Evolutionary conservation across 2,888 invertebrate genomes (phyloP).

Genomic region (Cremastinae sp.): DNA sequence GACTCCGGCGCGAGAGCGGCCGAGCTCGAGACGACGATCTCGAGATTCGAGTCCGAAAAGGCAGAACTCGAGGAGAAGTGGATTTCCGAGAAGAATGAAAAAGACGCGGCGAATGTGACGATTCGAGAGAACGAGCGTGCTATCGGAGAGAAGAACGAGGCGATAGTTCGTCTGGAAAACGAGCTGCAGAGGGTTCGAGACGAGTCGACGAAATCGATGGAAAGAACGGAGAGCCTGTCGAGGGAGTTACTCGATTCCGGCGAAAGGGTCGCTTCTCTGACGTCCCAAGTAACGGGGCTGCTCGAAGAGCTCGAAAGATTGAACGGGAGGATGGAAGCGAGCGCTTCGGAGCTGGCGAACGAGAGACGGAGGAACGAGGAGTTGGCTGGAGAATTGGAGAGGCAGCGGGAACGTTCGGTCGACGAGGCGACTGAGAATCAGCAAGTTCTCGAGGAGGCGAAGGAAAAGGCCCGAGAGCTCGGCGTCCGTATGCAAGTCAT

Average conservation of each 20-base stretch:
- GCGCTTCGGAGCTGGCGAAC: conserved; percentile 19
- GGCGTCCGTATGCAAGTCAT: conserved; percentile 78
- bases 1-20: conserved; percentile 4
- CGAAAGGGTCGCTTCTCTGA: conserved; percentile 62
- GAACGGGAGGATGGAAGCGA: conserved; percentile 35
- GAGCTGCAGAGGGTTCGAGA: conserved; percentile 58
- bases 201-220: conserved; percentile 56
- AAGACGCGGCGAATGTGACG: conserved; percentile 70
- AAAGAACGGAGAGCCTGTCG: conserved; percentile 60
- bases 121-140: conserved; percentile 68
- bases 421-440: conserved; percentile 56
- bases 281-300: conserved; percentile 65
- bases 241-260: conserved; percentile 61
- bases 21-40: conserved; percentile 77
- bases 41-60: conserved; percentile 63
- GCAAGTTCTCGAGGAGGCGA: conserved; percentile 72
- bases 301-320: conserved; percentile 65
- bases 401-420: not conserved
- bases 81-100: conserved; percentile 72
- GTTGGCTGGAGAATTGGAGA: conserved; percentile 62
- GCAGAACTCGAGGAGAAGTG: conserved; percentile 57
- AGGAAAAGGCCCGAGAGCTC: conserved; percentile 76
- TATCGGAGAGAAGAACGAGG: conserved; percentile 70
- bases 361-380: conserved; percentile 61
- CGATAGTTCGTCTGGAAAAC: conserved; percentile 70